Evolutionary conservation across 2,113 vertebrate genomes (phyloP), one percentile per base, ranked within the genome.

Genomic region (Rattus rattus): DNA sequence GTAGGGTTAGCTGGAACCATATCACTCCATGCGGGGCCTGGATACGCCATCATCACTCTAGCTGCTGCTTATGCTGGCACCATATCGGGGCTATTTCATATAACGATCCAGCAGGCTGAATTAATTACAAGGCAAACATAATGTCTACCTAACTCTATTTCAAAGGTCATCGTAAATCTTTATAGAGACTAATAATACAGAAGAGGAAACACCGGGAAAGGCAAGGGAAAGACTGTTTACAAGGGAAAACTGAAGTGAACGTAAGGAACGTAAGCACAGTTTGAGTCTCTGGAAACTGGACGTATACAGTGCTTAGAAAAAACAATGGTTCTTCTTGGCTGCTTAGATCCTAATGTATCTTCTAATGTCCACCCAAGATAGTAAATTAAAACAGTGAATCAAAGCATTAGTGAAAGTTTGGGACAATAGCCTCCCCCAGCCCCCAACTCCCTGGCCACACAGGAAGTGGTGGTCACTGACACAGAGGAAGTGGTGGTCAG

Each of bases 1-100:
- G 1, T 7, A 10, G 94, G 26, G 30, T 28, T 1, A n/a, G 73
- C 33, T 1, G 47, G 89, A 52, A 28, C n/a, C 22, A 3, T 1
- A 2, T 4, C 0, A 1, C 0, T 0, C 1, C 5, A 2, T 0
- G 4, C 9, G 10, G 0, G 10, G 33, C 7, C 4, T 0, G n/a
- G 39, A 54, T 11, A 16, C 1, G 3, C 8, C 1, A 0, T 4
- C 5, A 24, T n/a, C n/a, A 13, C 12, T 7, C 0, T 4, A 17
- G 22, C 17, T 19, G 69, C 54, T 30, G 13, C 76, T 77, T 47
- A 81, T 28, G 13, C 10, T 7, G 69, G 61, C 7, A 22, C 54
- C 54, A 2, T 13, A 36, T 8, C 24, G 39, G 70, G 81, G 54
- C 65, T 93, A 49, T 39, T 47, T 77, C 63, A 67, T 24, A 73